Evolutionary conservation across 2,797 vertebrate species (phyloP).

Genomic region (Smutsia temminckii): DNA sequence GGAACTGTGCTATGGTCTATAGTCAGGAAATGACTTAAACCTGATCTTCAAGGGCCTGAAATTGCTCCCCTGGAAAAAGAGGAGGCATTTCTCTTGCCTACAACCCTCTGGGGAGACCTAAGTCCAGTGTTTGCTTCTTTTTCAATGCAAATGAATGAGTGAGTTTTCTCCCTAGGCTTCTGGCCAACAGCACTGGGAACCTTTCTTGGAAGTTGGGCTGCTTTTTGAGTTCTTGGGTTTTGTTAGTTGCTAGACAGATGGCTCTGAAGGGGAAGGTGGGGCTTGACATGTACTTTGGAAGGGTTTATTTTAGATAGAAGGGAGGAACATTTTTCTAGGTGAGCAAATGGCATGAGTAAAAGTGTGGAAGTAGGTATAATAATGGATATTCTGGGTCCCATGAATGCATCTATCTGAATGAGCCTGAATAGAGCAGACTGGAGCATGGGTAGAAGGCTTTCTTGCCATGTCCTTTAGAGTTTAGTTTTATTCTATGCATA

Average conservation of each 20-base stretch:
- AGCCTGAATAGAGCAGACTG: background rate
- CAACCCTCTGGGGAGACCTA: slow-evolving; percentile 62
- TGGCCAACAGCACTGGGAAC: slow-evolving; percentile 55
- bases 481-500: background rate
- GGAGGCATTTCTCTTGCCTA: slow-evolving; percentile 70
- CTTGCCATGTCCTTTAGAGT: background rate
- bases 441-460: background rate
- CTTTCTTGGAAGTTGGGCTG: slow-evolving; percentile 40
- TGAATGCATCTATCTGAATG: background rate
- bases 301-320: slow-evolving; percentile 21
- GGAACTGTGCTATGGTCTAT: slow-evolving; percentile 40
- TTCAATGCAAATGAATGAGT: slow-evolving; percentile 49
- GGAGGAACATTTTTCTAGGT: slow-evolving; percentile 28
- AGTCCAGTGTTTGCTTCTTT: slow-evolving; percentile 67
- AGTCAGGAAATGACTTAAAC: slow-evolving; percentile 80
- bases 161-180: slow-evolving; percentile 43
- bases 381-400: background rate
- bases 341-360: background rate
- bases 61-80: slow-evolving; percentile 74
- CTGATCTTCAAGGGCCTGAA: slow-evolving; percentile 73
- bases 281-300: slow-evolving; percentile 32
- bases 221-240: slow-evolving; percentile 36
- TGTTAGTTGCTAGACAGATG: slow-evolving; percentile 49
- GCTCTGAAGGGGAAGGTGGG: background rate
- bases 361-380: background rate